A percentile compares a stretch with the other conserved stretches of the same genome.
Evolutionary conservation across 2,888 invertebrate genomes (phyloP).

Genomic region (Lasioglossum zephyrum): DNA sequence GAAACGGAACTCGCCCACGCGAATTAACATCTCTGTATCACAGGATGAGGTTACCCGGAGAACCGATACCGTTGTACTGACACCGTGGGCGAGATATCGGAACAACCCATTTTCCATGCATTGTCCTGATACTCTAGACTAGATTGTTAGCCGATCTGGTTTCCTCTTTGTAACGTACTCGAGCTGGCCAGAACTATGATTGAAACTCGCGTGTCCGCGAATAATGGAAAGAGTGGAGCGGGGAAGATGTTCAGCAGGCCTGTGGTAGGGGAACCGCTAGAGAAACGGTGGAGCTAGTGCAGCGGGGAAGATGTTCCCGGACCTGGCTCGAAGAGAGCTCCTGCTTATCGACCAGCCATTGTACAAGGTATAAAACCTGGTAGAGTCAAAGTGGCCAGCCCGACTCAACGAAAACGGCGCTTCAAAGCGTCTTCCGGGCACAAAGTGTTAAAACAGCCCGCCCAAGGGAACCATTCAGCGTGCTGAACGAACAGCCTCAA

Average conservation of each 20-base stretch:
- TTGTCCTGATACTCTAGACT: background rate
- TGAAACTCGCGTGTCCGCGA: background rate
- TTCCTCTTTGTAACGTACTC: background rate
- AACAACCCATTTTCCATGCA: background rate
- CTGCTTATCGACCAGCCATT: background rate
- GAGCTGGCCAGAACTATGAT: background rate
- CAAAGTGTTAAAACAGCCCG: background rate
- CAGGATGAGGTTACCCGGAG: background rate
- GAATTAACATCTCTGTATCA: background rate
- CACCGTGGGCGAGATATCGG: background rate
- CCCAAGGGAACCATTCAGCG: conserved; percentile 16
- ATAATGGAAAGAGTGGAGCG: background rate
- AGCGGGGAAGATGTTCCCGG: background rate
- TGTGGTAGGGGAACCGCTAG: background rate
- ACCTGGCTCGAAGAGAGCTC: background rate
- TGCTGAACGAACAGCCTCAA: background rate
- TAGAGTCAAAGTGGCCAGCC: background rate
- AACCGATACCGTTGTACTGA: background rate
- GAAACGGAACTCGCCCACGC: background rate
- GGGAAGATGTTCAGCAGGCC: no score
- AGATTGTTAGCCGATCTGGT: background rate
- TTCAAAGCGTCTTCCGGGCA: background rate
- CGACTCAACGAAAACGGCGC: background rate
- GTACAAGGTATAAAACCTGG: background rate
- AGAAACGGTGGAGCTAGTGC: background rate